A percentile compares a stretch with the other conserved stretches of the same genome.
phyloP scores from a whole-genome alignment of 2,888 invertebrate species.

The Acleris emargana region DNA sequence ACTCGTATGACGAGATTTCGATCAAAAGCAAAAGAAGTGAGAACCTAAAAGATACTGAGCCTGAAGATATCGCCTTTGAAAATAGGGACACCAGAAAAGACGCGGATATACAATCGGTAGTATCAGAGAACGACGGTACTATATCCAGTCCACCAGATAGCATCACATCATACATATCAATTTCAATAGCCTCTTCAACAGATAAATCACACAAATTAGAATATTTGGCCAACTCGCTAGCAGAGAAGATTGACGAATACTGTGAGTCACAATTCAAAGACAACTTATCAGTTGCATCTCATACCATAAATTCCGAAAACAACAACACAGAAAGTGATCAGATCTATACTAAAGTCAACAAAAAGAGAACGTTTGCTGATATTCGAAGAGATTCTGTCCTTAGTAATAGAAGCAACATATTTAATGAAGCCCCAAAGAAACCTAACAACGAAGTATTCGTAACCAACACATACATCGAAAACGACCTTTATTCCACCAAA shows the following conservation, averaged over 20 bases:
- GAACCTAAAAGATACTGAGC: conserved; percentile 44
- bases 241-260: conserved; percentile 81
- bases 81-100: conserved; percentile 49
- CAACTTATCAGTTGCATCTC: conserved; percentile 58
- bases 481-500: conserved; percentile 68
- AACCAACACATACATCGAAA: conserved; percentile 71
- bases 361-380: conserved; percentile 83
- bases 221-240: conserved; percentile 77
- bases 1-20: conserved; percentile 62
- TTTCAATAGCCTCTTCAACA: conserved; percentile 77
- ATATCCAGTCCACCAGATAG: conserved; percentile 78
- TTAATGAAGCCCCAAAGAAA: conserved; percentile 63
- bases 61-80: conserved; percentile 39
- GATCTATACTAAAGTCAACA: conserved; percentile 75
- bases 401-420: conserved; percentile 66
- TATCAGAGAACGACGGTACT: conserved; percentile 78
- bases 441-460: conserved; percentile 69
- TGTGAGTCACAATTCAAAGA: conserved; percentile 77
- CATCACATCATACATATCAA: conserved; percentile 80
- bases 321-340: conserved; percentile 65
- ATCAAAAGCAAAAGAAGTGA: conserved; percentile 54
- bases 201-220: conserved; percentile 79
- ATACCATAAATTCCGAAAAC: conserved; percentile 56
- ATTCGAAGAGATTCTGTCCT: conserved; percentile 68
- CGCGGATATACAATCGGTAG: conserved; percentile 64